A percentile compares a stretch with the other conserved stretches of the same genome.
Evolutionary conservation across 1,140 invertebrate species (phyloP).

Genomic region (Chlorops oryzae): DNA sequence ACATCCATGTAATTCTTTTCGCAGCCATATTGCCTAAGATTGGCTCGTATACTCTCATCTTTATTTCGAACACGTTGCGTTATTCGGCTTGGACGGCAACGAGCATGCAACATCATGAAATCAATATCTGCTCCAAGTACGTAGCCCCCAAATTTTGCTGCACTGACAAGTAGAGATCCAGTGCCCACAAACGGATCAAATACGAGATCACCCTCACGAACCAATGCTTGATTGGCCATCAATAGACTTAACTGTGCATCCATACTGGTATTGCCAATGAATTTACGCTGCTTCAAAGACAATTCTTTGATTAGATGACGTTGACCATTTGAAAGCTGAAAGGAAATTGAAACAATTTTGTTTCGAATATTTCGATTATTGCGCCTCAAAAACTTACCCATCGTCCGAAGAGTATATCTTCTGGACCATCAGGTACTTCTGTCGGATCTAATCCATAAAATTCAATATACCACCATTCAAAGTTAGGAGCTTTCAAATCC

Average conservation of each 20-base stretch:
- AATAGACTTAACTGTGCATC: constrained; percentile 85
- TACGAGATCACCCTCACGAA: constrained; percentile 67
- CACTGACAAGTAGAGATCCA: constrained; percentile 84
- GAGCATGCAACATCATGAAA: constrained; percentile 84
- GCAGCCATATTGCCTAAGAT: constrained; percentile 81
- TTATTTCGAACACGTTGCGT: constrained; percentile 69
- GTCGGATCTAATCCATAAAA: constrained; percentile 78
- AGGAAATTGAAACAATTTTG: constrained; percentile 3
- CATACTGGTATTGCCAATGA: constrained; percentile 97
- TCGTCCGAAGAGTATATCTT: constrained; percentile 76
- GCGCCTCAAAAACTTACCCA: constrained; percentile 56
- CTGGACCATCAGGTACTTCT: constrained; percentile 63
- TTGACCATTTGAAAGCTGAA: constrained; percentile 72
- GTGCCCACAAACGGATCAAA: constrained; percentile 95
- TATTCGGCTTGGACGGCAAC: constrained; percentile 71
- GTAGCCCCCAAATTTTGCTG: constrained; percentile 85
- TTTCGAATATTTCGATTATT: neutral
- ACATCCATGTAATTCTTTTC: constrained; percentile 76
- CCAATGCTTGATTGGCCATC: constrained; percentile 88
- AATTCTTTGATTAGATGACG: constrained; percentile 70
- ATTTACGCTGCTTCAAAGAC: constrained; percentile 83
- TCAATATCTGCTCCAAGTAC: constrained; percentile 91
- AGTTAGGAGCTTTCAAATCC: constrained; percentile 75
- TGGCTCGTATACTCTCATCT: constrained; percentile 79
- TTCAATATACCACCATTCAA: constrained; percentile 74